Conservation (phyloP, 1,140 invertebrate genomes). For the Atta colombica region DNA sequence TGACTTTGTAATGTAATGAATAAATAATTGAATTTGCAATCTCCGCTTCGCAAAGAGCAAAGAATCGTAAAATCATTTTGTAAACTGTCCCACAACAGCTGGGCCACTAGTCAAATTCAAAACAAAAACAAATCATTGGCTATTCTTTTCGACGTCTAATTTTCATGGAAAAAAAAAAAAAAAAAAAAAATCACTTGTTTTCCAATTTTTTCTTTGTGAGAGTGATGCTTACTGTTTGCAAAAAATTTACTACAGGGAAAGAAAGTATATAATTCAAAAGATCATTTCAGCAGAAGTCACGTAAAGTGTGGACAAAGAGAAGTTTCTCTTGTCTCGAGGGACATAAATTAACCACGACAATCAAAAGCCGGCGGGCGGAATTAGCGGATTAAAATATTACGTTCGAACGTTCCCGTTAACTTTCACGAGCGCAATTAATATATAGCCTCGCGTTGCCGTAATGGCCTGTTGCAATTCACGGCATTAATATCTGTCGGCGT, state of each 20-base stretch:
- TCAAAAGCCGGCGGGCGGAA: slow-evolving; percentile 62
- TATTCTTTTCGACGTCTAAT: not conserved
- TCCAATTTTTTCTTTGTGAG: not conserved
- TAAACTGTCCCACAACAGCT: no score
- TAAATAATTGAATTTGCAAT: no score
- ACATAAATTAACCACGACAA: slow-evolving; percentile 41
- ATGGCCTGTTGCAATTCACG: slow-evolving; percentile 72
- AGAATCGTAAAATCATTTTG: not conserved
- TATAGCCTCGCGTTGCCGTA: slow-evolving; percentile 70
- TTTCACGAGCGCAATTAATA: slow-evolving; percentile 69
- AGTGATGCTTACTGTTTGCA: not conserved
- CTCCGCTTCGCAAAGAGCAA: no score
- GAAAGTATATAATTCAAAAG: not conserved
- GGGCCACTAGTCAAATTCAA: no score
- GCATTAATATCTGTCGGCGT: slow-evolving; percentile 76
- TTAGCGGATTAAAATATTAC: slow-evolving; percentile 70
- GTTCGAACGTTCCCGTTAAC: slow-evolving; percentile 69
- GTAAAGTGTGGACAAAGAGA: not conserved
- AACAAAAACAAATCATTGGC: not conserved
- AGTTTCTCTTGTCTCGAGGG: slow-evolving; percentile 14
- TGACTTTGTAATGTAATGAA: no score
- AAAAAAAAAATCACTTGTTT: not conserved
- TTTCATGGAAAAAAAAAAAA: not conserved
- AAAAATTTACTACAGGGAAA: not conserved
- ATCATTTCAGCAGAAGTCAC: not conserved